phyloP scores from a whole-genome alignment of 2,888 invertebrate genomes.

The Ceratothoa steindachneri region DNA sequence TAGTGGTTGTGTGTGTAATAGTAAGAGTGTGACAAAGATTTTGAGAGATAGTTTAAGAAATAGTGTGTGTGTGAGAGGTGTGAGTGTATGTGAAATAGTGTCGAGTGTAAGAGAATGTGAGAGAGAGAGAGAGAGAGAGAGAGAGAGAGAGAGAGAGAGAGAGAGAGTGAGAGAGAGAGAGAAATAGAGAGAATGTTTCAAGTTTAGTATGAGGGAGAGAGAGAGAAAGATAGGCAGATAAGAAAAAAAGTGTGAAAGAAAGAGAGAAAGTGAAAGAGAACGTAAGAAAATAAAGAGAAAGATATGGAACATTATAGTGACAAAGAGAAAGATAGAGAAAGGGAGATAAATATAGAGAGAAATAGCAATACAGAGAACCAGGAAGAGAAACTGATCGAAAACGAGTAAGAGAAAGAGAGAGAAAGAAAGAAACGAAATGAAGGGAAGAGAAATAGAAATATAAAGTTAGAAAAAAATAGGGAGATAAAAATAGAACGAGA shows the following conservation, averaged over 20 bases:
- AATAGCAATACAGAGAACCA: background rate
- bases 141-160: background rate
- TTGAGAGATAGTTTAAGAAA: too few species aligned
- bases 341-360: background rate
- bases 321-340: background rate
- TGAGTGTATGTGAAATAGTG: background rate
- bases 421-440: background rate
- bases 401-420: background rate
- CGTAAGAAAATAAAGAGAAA: background rate
- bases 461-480: too few species aligned
- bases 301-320: too few species aligned
- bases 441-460: background rate
- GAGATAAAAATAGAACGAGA: too few species aligned
- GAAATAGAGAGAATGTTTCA: background rate
- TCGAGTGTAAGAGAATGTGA: background rate
- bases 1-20: too few species aligned
- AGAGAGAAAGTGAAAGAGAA: background rate
- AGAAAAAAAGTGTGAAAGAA: background rate
- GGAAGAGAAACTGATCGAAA: background rate
- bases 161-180: background rate
- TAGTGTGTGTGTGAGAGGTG: too few species aligned
- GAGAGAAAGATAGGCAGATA: background rate
- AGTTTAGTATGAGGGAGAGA: background rate
- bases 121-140: background rate
- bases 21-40: too few species aligned